phyloP scores from a whole-genome alignment of 2,888 invertebrate genomes.

The Perithous albicinctus region DNA sequence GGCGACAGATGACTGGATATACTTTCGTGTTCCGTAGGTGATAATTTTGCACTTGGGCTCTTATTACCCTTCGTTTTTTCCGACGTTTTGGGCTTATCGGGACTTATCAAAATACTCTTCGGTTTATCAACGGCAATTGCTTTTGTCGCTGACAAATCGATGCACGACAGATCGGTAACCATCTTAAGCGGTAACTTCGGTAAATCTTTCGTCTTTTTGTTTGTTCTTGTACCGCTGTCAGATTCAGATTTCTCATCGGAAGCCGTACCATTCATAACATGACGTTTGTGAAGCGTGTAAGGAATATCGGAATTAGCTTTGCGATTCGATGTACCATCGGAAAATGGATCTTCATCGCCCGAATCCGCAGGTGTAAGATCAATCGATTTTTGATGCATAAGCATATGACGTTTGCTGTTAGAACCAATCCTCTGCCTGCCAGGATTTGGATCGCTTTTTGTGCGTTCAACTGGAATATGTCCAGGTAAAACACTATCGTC shows the following conservation, averaged over 20 bases:
- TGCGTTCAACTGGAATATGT: slow-evolving; percentile 91
- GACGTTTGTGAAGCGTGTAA: slow-evolving; percentile 93
- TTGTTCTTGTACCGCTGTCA: slow-evolving; percentile 75
- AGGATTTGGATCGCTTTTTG: slow-evolving; percentile 95
- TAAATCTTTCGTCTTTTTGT: slow-evolving; percentile 74
- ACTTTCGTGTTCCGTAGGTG: slow-evolving; percentile 77
- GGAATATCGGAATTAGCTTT: slow-evolving; percentile 89
- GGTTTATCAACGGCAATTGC: slow-evolving; percentile 84
- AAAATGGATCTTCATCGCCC: slow-evolving; percentile 93
- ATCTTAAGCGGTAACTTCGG: slow-evolving; percentile 79
- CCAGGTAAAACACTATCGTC: slow-evolving; percentile 77
- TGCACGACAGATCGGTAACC: slow-evolving; percentile 77
- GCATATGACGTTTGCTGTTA: slow-evolving; percentile 90
- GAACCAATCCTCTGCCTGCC: slow-evolving; percentile 90
- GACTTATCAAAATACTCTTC: slow-evolving; percentile 78
- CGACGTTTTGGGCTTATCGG: slow-evolving; percentile 77
- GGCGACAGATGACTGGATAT: slow-evolving; percentile 73
- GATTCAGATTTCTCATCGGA: slow-evolving; percentile 82
- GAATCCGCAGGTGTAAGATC: slow-evolving; percentile 94
- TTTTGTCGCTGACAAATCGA: slow-evolving; percentile 79
- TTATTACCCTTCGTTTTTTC: slow-evolving; percentile 77
- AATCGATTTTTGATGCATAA: slow-evolving; percentile 95
- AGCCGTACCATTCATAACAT: slow-evolving; percentile 94
- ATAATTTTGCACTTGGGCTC: slow-evolving; percentile 78
- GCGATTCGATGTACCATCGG: slow-evolving; percentile 85